phyloP scores from a whole-genome alignment of 2,113 vertebrate genomes.

The Ophiodon elongatus region DNA sequence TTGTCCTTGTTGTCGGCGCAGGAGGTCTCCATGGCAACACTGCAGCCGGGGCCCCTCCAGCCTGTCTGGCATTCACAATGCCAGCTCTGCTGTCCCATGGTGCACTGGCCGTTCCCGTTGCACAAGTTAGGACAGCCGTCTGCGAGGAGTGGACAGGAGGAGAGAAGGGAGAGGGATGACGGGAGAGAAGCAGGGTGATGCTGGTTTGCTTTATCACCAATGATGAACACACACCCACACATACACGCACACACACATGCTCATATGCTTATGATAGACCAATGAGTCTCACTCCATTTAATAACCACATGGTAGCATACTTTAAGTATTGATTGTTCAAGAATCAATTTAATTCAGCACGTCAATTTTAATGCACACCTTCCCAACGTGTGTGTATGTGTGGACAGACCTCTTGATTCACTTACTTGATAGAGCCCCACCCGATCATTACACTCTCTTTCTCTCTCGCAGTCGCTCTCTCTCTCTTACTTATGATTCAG shows the following conservation, averaged over 20 bases:
- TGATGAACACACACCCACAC: constrained; percentile 37
- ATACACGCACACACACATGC: constrained; percentile 21
- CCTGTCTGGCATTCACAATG: constrained; percentile 99
- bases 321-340: constrained; percentile 54
- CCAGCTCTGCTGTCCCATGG: constrained; percentile 99
- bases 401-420: constrained; percentile 69
- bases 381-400: constrained; percentile 43
- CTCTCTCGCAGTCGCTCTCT: constrained; percentile 26
- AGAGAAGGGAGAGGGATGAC: constrained; percentile 12
- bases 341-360: constrained; percentile 61
- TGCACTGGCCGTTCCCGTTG: constrained; percentile 98
- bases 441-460: constrained; percentile 63
- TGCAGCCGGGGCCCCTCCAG: constrained; percentile 98
- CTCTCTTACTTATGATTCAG: constrained; percentile 81
- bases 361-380: constrained; percentile 61
- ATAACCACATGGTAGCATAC: constrained; percentile 43
- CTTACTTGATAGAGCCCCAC: constrained; percentile 75
- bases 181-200: constrained; percentile 42
- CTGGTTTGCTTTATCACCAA: constrained; percentile 47
- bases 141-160: constrained; percentile 82
- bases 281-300: constrained; percentile 43
- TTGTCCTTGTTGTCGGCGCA: constrained; percentile 99
- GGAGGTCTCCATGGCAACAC: constrained; percentile 98
- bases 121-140: constrained; percentile 99
- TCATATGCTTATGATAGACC: constrained; percentile 51